phyloP scores from a whole-genome alignment of 2,113 vertebrate genomes.

The Thoracochromis brauschi region DNA sequence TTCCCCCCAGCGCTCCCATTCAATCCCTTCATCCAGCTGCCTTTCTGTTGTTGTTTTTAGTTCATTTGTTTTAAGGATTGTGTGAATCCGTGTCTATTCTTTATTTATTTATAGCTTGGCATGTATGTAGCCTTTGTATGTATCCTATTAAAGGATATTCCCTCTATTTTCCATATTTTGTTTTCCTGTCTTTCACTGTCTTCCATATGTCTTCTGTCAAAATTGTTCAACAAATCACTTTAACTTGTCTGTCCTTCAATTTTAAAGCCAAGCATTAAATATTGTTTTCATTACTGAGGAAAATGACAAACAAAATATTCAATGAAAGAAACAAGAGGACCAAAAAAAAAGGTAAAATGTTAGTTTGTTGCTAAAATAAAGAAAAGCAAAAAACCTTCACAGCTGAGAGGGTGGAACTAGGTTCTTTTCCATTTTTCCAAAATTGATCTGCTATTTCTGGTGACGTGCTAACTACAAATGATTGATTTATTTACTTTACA shows the following conservation, averaged over 20 bases:
- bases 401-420: background rate
- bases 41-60: background rate
- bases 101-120: background rate
- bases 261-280: background rate
- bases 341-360: background rate
- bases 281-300: background rate
- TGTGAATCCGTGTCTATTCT: background rate
- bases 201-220: background rate
- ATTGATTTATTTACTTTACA: background rate
- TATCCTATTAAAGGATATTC: background rate
- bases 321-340: background rate
- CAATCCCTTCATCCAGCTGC: constrained; percentile 19
- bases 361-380: background rate
- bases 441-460: background rate
- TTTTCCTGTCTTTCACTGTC: background rate
- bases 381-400: background rate
- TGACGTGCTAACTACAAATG: rapidly evolving
- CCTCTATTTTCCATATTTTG: background rate
- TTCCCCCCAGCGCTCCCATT: background rate
- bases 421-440: background rate
- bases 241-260: background rate
- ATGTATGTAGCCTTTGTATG: background rate
- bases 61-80: background rate
- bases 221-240: background rate
- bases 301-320: background rate